A percentile compares a stretch with the other conserved stretches of the same genome.
Conservation (phyloP, 2,113 vertebrate species). For the Cariama cristata region DNA sequence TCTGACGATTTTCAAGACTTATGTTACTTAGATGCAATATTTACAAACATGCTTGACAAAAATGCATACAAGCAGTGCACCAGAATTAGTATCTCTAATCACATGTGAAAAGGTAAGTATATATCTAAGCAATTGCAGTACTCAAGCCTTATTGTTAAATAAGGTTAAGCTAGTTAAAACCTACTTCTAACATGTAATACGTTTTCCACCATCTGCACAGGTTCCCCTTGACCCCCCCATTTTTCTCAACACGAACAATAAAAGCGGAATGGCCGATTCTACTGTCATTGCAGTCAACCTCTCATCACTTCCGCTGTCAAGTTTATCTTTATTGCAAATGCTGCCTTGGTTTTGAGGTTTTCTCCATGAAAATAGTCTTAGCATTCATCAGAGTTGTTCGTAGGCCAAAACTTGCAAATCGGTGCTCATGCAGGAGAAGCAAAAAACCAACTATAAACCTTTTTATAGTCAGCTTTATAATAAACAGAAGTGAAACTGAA, state of each 20-base stretch:
- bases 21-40: background rate
- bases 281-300: background rate
- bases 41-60: background rate
- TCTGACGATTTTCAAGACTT: background rate
- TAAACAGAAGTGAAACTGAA: background rate
- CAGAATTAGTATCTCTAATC: background rate
- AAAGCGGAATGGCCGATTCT: background rate
- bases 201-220: background rate
- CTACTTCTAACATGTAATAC: background rate
- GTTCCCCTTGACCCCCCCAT: background rate
- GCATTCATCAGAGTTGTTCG: background rate
- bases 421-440: background rate
- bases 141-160: background rate
- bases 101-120: background rate
- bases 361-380: background rate
- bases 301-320: background rate
- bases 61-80: background rate
- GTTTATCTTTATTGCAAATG: background rate
- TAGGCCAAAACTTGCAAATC: background rate
- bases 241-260: background rate
- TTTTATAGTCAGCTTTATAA: background rate
- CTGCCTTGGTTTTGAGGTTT: background rate
- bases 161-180: constrained; percentile 4
- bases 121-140: background rate
- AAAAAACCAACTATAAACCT: background rate